These are phyloP conservation scores for Irena cyanogastra DNA, from an alignment of 2,113 vertebrate species.

Conservation along the genomic window DNA sequence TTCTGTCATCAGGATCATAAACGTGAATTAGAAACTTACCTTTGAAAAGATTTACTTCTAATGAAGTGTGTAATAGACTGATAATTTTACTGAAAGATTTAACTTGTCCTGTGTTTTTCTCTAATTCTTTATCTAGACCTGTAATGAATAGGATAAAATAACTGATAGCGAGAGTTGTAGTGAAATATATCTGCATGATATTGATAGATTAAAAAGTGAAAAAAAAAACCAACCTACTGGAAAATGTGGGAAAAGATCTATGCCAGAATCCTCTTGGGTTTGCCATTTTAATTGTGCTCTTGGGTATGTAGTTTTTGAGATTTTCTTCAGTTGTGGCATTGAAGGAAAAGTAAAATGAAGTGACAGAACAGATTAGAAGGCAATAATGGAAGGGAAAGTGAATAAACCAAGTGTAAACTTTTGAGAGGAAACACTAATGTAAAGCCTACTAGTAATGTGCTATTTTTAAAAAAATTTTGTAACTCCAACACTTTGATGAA, in stretches of 20 bases:
- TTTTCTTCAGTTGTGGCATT: slow-evolving; percentile 64
- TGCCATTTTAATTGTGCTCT: slow-evolving; percentile 57
- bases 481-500: neutral
- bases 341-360: slow-evolving; percentile 69
- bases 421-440: slow-evolving; percentile 41
- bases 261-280: slow-evolving; percentile 33
- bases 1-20: neutral
- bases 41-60: slow-evolving; percentile 24
- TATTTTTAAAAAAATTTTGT: neutral
- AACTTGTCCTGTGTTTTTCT: neutral
- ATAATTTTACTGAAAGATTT: slow-evolving; percentile 4
- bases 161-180: neutral
- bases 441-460: neutral
- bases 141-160: slow-evolving; percentile 21
- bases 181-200: neutral
- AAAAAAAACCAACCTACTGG: neutral
- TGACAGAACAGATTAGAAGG: slow-evolving; percentile 59
- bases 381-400: slow-evolving; percentile 59
- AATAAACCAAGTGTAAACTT: slow-evolving; percentile 66
- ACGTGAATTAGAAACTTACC: neutral
- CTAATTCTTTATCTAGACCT: slow-evolving; percentile 14
- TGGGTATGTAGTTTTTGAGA: slow-evolving; percentile 40
- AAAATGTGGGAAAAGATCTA: slow-evolving; percentile 34
- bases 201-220: neutral
- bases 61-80: neutral